These are phyloP conservation scores for Jordanella pulchra DNA, from an alignment of 2,797 vertebrate genomes.

Conservation along the genomic window DNA sequence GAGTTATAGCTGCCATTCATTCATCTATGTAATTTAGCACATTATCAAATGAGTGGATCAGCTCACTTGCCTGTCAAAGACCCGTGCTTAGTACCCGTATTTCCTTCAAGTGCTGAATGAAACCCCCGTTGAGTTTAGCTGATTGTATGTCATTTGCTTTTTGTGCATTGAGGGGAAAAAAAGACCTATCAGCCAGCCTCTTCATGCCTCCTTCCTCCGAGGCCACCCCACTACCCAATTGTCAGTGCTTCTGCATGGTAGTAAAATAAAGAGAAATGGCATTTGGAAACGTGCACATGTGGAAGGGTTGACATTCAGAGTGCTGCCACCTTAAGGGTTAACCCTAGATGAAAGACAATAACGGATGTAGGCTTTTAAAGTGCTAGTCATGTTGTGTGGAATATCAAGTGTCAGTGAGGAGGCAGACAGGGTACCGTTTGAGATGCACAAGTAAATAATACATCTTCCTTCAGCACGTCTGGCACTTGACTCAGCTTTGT, in stretches of 20 bases:
- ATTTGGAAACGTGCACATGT: constrained; percentile 79
- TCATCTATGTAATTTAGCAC: constrained; percentile 63
- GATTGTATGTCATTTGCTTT: constrained; percentile 70
- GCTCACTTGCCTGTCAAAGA: constrained; percentile 55
- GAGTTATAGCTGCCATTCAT: constrained; percentile 54
- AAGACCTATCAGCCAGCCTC: constrained; percentile 37
- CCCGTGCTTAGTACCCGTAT: constrained; percentile 58
- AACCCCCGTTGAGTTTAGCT: constrained; percentile 61
- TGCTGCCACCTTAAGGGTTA: constrained; percentile 78
- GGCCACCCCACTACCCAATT: constrained; percentile 37
- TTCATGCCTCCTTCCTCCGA: constrained; percentile 24
- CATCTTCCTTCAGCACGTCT: constrained; percentile 31
- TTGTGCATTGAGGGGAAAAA: constrained; percentile 43
- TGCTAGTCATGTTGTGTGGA: constrained; percentile 57
- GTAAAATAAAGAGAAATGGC: constrained; percentile 75
- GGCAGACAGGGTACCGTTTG: constrained; percentile 29
- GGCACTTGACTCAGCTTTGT: constrained; percentile 34
- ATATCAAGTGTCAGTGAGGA: constrained; percentile 58
- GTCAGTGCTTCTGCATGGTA: constrained; percentile 62
- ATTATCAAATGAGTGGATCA: constrained; percentile 62
- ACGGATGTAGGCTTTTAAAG: constrained; percentile 62
- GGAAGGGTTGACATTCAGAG: constrained; percentile 79
- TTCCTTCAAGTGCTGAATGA: constrained; percentile 70
- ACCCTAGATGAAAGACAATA: constrained; percentile 67
- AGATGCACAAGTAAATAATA: constrained; percentile 58